Evolutionary conservation across 2,113 vertebrate genomes (phyloP), one percentile per base, ranked within the genome.

Genomic region (Sylvilagus bachmani): DNA sequence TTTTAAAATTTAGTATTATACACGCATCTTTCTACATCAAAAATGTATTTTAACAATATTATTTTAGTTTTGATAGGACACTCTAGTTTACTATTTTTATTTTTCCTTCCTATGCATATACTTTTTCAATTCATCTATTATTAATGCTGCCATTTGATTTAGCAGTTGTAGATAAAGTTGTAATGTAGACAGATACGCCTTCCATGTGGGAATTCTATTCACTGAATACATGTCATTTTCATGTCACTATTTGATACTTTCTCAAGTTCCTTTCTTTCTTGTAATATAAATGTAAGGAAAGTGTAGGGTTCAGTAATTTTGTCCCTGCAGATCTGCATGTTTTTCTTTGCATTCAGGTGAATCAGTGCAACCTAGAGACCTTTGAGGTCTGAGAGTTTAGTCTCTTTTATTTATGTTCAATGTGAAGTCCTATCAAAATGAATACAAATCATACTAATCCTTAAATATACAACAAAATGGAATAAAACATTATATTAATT

Each of bases 131-230:
- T 29, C 58, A 49, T 75, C 51, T 88, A 27, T 91, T 17, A 31
- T 38, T 81, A 53, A 74, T 91, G 25, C 29, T 95, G 6, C 10
- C 49, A 90, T 75, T 92, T 94, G 33, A 90, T 84, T 61, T 29
- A 74, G 24, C 5, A 77, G 66, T 70, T 70, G 11, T 78, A 74
- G 69, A n/a, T n/a, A n/a, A n/a, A n/a, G 13, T 79, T 93, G 51
- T 58, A 17, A 89, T 84, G n/a, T 17, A 38, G 31, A 87, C 14
- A 61, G 3, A 64, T 61, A 49, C 58, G 55, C 13, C 89, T 93
- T 83, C 85, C 19, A 61, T 74, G 51, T 87, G 74, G 33, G 58
- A 87, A 79, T 93, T 93, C 9, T 90, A 3, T 49, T 74, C 16
- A 90, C 78, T 71, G 55, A n/a, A 73, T 58, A 13, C 38, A 64